A percentile compares a stretch with the other conserved stretches of the same genome.
Evolutionary conservation across 2,888 invertebrate species (phyloP).

Genomic region (Dioctria linearis): DNA sequence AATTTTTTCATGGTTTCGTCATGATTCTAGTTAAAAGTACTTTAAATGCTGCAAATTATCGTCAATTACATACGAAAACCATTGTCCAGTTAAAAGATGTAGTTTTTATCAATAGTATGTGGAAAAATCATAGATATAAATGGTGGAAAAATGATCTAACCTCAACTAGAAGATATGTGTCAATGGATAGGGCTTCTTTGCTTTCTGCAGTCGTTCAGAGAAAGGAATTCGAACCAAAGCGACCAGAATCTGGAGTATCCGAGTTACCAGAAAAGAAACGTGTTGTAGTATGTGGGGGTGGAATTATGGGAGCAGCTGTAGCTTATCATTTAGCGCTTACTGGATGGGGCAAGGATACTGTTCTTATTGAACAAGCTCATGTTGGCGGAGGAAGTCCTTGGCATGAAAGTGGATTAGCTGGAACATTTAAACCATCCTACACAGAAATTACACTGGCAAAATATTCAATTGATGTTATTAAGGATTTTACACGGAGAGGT

Average conservation of each 20-base stretch:
- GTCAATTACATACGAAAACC: conserved; percentile 19
- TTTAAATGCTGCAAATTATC: conserved; percentile 24
- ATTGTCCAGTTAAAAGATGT: conserved; percentile 1
- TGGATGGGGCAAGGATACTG: conserved; percentile 87
- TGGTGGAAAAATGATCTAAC: conserved; percentile 29
- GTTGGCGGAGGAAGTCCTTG: conserved; percentile 86
- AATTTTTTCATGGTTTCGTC: conserved; percentile 20
- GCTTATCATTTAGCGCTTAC: conserved; percentile 89
- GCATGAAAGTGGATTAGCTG: conserved; percentile 85
- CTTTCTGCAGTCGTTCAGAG: conserved; percentile 63
- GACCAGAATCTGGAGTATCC: conserved; percentile 61
- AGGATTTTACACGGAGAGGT: conserved; percentile 81
- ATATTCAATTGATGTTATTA: conserved; percentile 79
- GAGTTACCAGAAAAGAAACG: conserved; percentile 71
- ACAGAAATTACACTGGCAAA: conserved; percentile 87
- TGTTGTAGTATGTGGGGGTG: conserved; percentile 93
- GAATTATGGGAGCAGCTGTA: conserved; percentile 92
- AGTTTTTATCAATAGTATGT: not conserved
- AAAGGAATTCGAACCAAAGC: conserved; percentile 66
- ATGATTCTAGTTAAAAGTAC: conserved; percentile 40
- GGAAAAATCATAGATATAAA: not conserved
- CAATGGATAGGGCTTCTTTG: conserved; percentile 19
- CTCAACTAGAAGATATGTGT: conserved; percentile 33
- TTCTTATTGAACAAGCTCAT: conserved; percentile 88
- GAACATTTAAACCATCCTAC: conserved; percentile 87